Evolutionary conservation across 2,113 vertebrate genomes (phyloP).

Genomic region (Oxyruncus cristatus): DNA sequence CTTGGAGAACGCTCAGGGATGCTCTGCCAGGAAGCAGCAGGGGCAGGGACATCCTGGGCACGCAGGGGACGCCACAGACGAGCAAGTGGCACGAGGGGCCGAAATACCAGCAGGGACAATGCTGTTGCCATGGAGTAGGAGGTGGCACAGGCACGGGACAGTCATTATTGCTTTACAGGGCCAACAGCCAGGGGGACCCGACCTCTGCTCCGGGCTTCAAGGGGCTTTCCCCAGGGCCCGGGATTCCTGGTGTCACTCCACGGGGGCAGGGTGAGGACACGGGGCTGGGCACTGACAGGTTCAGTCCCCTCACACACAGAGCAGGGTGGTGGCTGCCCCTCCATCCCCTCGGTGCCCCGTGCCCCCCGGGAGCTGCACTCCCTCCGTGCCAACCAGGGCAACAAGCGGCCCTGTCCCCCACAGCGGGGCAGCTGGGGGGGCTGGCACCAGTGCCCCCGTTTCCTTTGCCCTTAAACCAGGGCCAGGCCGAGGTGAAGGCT

Average conservation of each 20-base stretch:
- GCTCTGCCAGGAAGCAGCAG: not conserved
- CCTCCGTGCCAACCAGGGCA: not conserved
- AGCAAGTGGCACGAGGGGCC: not conserved
- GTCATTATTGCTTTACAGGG: conserved; percentile 17
- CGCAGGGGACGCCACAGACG: not conserved
- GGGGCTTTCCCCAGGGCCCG: not conserved
- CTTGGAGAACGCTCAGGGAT: not conserved
- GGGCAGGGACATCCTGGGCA: not conserved
- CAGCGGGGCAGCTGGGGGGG: not conserved
- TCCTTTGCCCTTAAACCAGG: not conserved
- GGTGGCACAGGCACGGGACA: fast-evolving
- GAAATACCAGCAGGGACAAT: fast-evolving
- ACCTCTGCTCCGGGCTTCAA: not conserved
- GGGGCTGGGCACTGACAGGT: fast-evolving
- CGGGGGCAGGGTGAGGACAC: not conserved
- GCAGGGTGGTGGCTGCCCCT: not conserved
- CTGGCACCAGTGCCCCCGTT: not conserved
- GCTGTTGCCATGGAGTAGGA: not conserved
- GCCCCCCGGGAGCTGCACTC: not conserved
- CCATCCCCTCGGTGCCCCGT: not conserved
- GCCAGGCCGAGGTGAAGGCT: not conserved
- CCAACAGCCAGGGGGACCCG: not conserved
- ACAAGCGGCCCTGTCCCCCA: not conserved
- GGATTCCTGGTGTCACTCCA: fast-evolving
- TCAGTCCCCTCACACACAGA: fast-evolving